phyloP scores from a whole-genome alignment of 2,888 invertebrate species.

The Bursaphelenchus okinawaensis region DNA sequence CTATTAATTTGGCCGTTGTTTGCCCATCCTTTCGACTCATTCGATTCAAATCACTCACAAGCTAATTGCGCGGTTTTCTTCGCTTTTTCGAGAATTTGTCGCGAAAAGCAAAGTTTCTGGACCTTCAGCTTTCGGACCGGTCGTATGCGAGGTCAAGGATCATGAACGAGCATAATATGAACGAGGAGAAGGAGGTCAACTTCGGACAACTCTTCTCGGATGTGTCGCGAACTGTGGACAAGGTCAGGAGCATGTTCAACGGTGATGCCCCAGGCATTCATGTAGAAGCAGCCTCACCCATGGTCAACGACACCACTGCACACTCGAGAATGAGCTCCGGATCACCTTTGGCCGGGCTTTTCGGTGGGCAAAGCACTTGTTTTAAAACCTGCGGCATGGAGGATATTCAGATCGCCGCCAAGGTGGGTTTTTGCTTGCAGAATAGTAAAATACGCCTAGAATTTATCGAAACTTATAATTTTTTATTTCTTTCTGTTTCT shows the following conservation, averaged over 20 bases:
- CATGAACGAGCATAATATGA: not conserved
- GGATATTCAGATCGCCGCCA: slow-evolving; percentile 52
- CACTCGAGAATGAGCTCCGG: not conserved
- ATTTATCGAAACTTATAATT: too few species aligned
- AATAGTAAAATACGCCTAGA: too few species aligned
- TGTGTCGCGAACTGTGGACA: slow-evolving; percentile 49
- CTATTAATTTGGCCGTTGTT: too few species aligned
- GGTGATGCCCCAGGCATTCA: not conserved
- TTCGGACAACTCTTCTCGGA: slow-evolving; percentile 48
- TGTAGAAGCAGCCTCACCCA: slow-evolving; percentile 3
- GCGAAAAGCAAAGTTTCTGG: too few species aligned
- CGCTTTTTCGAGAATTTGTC: too few species aligned
- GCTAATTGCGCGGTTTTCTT: too few species aligned
- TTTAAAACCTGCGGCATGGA: slow-evolving; percentile 56
- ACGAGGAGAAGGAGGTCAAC: slow-evolving; percentile 35
- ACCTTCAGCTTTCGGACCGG: not conserved
- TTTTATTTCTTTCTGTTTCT: too few species aligned
- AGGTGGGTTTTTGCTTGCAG: slow-evolving; percentile 31
- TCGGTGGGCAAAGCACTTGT: slow-evolving; percentile 31
- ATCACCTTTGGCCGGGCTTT: slow-evolving; percentile 23
- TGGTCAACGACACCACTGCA: not conserved
- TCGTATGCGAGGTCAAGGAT: not conserved
- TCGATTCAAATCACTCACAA: not conserved
- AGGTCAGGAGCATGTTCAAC: slow-evolving; percentile 30
- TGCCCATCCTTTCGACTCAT: not conserved